Base-by-base conservation (phyloP, 2,797 vertebrate species). In the Anguilla megastoma region DNA sequence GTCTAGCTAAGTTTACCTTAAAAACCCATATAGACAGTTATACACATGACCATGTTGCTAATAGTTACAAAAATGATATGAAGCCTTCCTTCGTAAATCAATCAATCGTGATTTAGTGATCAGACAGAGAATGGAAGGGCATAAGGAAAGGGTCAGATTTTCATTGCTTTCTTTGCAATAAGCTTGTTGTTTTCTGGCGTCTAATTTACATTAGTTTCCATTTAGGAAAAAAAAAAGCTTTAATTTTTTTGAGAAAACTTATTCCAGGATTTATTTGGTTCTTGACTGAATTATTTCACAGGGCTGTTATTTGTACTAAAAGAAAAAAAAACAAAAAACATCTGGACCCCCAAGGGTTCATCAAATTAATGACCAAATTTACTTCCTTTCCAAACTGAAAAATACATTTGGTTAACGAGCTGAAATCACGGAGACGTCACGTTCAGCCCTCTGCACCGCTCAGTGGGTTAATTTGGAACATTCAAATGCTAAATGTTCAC, bases 251-350 rank as follows among this genome's bases (percentile, higher is more conserved):
- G 0, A 56, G 36, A 60, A 84, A 84, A 50, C 56, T 30, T 50
- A 83, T 74, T 74, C 24, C 54, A 9, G 80, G 58, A 87, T 66
- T 87, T 69, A 36, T 83, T 84, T 87, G 36, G 21, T 84, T 50
- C 80, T 84, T 80, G 14, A 48, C 54, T 21, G 66, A 88, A 85
- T 85, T 80, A 79, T 79, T 85, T 88, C 85, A 52, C 9, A 79
- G 27, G 36, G 54, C 84, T 63, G 84, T 50, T 80, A 85, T 79
- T 85, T 88, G 71, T 80, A 58, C 27, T 4, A 58, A 85, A 60
- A 36, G 76, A 33, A 36, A 41, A 45, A 50, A 76, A 41, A 41
- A 41, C 45, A 76, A 50, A 76, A 76, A 60, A 45, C 36, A 76
- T 85, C 3, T 48, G 74, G 79, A 80, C 85, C 33, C 71, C 54